Conservation (phyloP, 2,888 invertebrate species). For the Brachyptera risi region DNA sequence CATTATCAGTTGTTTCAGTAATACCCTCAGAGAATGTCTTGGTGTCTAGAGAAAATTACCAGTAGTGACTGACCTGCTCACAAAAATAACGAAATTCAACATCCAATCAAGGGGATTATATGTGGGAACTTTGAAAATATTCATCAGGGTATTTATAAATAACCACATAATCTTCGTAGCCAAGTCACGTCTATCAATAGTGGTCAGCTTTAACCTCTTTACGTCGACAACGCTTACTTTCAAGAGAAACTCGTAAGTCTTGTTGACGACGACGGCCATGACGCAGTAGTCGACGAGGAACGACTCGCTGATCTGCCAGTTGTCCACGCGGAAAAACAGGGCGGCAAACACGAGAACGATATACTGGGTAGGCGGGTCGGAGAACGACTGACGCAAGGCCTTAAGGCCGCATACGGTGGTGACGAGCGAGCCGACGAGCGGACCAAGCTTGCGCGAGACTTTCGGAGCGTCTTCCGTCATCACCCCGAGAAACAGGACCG, state of each 20-base stretch:
- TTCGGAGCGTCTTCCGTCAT: constrained; percentile 77
- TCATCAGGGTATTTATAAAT: too few species aligned
- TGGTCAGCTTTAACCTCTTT: too few species aligned
- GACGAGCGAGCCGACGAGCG: constrained; percentile 72
- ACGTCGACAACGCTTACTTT: too few species aligned
- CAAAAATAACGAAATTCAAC: too few species aligned
- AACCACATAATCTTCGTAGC: too few species aligned
- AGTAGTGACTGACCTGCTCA: too few species aligned
- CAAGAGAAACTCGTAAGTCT: constrained; percentile 86
- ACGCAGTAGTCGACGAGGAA: constrained; percentile 92
- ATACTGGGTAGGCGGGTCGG: constrained; percentile 88
- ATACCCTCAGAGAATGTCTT: too few species aligned
- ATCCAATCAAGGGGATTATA: too few species aligned
- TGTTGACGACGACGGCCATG: constrained; percentile 80
- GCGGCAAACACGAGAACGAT: constrained; percentile 86
- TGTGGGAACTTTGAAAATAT: too few species aligned
- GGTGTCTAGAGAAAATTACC: too few species aligned
- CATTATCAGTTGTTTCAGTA: too few species aligned
- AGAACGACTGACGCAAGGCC: constrained; percentile 83
- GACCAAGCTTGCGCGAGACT: constrained; percentile 74
- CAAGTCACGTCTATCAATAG: too few species aligned
- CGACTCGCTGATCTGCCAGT: constrained; percentile 71
- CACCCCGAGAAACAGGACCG: constrained; percentile 84
- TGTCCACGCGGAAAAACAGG: constrained; percentile 83
- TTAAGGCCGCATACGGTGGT: constrained; percentile 85